Conservation (phyloP, 2,888 invertebrate genomes). For the Brachycybe producta region DNA sequence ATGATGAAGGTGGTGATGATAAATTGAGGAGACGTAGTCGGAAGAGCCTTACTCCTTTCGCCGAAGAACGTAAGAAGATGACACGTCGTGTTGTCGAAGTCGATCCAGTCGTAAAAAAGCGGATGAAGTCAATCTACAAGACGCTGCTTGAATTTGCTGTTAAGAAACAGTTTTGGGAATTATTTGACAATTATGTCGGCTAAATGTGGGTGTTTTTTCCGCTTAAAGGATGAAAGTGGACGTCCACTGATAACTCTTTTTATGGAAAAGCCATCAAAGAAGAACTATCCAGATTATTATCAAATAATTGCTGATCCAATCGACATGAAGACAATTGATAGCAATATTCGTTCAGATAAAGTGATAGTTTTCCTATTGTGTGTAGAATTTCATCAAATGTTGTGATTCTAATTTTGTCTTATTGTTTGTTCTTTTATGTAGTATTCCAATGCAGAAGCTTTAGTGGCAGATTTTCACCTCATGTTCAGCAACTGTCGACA, state of each 20-base stretch:
- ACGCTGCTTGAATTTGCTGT: constrained; percentile 36
- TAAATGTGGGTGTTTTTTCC: constrained; percentile 22
- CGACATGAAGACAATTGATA: constrained; percentile 85
- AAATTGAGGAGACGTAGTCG: constrained; percentile 2
- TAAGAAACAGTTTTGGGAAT: constrained; percentile 18
- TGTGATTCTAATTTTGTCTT: constrained; percentile 5
- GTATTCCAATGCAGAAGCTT: constrained; percentile 46
- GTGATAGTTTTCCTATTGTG: constrained; percentile 28
- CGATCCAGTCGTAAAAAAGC: constrained; percentile 8
- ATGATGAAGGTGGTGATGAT: constrained; percentile 1
- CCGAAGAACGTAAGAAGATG: constrained; percentile 1
- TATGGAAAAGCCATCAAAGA: constrained; percentile 91
- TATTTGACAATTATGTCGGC: not conserved
- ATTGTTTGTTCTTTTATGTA: constrained; percentile 24
- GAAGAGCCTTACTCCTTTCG: not conserved
- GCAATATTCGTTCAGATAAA: constrained; percentile 64
- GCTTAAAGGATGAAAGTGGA: constrained; percentile 52
- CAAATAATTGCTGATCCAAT: constrained; percentile 86
- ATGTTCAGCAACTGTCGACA: constrained; percentile 96
- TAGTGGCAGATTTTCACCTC: constrained; percentile 52
- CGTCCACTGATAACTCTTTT: constrained; percentile 80
- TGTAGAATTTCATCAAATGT: not conserved
- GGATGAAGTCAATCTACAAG: constrained; percentile 10
- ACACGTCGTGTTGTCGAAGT: not conserved
- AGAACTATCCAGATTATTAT: constrained; percentile 89